Conservation (phyloP, 1,140 invertebrate genomes). For the Asbolus verrucosus region DNA sequence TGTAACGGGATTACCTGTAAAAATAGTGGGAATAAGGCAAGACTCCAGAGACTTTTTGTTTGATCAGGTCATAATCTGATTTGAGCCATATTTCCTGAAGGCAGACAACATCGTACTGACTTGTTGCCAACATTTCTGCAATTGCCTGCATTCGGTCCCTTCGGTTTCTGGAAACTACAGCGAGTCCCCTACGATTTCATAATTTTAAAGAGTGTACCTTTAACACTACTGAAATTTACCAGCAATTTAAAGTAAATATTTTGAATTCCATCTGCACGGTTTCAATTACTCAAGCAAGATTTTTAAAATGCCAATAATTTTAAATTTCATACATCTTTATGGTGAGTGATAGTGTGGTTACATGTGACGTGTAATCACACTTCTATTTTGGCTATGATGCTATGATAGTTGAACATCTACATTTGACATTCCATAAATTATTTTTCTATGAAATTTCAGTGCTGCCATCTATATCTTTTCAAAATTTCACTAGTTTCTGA, state of each 20-base stretch:
- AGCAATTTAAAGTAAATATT: slow-evolving; percentile 72
- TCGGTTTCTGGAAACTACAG: slow-evolving; percentile 82
- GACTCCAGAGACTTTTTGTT: slow-evolving; percentile 70
- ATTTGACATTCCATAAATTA: too few relatives aligned
- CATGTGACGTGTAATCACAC: too few relatives aligned
- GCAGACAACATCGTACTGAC: slow-evolving; percentile 88
- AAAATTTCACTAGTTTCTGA: too few relatives aligned
- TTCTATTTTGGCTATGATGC: too few relatives aligned
- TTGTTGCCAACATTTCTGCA: slow-evolving; percentile 75
- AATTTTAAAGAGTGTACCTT: slow-evolving; percentile 31
- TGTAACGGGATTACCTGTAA: slow-evolving; percentile 86
- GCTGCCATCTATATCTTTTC: too few relatives aligned
- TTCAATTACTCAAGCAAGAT: neutral
- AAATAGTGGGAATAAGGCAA: slow-evolving; percentile 93
- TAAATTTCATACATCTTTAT: slow-evolving; percentile 2
- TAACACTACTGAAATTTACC: slow-evolving; percentile 65
- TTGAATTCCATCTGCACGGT: slow-evolving; percentile 57
- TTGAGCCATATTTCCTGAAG: slow-evolving; percentile 93
- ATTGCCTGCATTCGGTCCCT: slow-evolving; percentile 83
- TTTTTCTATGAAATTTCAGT: too few relatives aligned
- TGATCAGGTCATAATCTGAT: slow-evolving; percentile 80
- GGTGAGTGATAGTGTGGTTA: too few relatives aligned
- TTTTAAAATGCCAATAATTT: neutral
- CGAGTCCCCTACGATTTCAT: slow-evolving; percentile 79
- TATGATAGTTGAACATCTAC: too few relatives aligned